These are phyloP conservation scores for Strix occidentalis DNA, from an alignment of 2,797 vertebrate species.

Conservation along the genomic window DNA sequence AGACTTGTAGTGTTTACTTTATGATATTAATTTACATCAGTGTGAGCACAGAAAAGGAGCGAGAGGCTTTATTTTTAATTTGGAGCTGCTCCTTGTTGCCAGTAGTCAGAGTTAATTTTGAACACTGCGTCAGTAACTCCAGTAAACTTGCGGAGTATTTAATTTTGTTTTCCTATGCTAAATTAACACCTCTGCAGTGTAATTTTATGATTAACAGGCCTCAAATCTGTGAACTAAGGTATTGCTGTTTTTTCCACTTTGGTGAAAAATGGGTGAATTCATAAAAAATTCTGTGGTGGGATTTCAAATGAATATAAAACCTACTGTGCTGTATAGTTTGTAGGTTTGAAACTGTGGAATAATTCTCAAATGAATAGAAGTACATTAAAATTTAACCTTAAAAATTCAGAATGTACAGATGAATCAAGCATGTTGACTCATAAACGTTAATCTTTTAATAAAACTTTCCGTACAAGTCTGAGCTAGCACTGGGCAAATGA, in stretches of 20 bases:
- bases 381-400: constrained; percentile 67
- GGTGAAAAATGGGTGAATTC: constrained; percentile 53
- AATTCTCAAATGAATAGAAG: constrained; percentile 58
- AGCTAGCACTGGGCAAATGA: neutral
- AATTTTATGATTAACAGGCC: constrained; percentile 64
- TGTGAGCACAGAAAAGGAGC: constrained; percentile 3
- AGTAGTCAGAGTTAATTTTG: constrained; percentile 45
- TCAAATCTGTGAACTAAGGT: constrained; percentile 19
- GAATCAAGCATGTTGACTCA: constrained; percentile 50
- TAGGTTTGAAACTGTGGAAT: constrained; percentile 59
- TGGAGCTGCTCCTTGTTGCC: neutral
- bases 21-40: constrained; percentile 44
- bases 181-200: constrained; percentile 59
- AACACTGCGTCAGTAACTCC: constrained; percentile 12
- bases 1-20: constrained; percentile 7
- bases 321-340: constrained; percentile 18
- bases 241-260: constrained; percentile 46
- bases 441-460: constrained; percentile 49
- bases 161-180: constrained; percentile 57
- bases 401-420: constrained; percentile 53
- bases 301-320: constrained; percentile 64
- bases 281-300: constrained; percentile 45
- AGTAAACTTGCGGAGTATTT: constrained; percentile 55
- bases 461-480: neutral
- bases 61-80: neutral